Evolutionary conservation across 2,113 vertebrate species (phyloP).

Genomic region (Lepus europaeus): DNA sequence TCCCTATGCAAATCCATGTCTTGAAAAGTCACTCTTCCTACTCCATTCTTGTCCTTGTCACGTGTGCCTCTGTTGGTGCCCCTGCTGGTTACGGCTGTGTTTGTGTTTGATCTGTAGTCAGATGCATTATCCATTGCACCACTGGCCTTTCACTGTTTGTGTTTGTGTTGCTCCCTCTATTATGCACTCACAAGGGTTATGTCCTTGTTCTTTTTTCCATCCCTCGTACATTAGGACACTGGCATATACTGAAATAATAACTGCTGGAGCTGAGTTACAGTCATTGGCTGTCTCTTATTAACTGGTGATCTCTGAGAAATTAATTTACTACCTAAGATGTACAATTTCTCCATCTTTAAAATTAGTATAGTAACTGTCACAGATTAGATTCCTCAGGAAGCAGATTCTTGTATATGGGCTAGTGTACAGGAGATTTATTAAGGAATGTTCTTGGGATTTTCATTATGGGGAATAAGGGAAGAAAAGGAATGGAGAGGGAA

Average conservation of each 20-base stretch:
- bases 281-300: background rate
- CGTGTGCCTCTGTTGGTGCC: background rate
- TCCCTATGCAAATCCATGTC: background rate
- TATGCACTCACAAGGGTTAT: background rate
- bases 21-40: background rate
- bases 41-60: background rate
- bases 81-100: background rate
- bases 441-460: background rate
- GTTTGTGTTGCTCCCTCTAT: slow-evolving; percentile 13
- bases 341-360: slow-evolving; percentile 42
- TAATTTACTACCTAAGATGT: slow-evolving; percentile 19
- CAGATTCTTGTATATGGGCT: background rate
- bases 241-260: background rate
- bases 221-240: background rate
- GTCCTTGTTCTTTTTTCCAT: background rate
- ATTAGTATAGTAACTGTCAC: background rate
- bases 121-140: no score
- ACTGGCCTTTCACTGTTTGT: no score
- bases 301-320: background rate
- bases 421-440: background rate
- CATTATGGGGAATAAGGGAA: background rate
- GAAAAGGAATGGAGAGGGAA: background rate
- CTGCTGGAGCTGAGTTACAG: background rate
- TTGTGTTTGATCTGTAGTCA: background rate
- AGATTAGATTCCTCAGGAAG: background rate